Conservation (phyloP, 1,140 invertebrate species). For the Tribolium castaneum region DNA sequence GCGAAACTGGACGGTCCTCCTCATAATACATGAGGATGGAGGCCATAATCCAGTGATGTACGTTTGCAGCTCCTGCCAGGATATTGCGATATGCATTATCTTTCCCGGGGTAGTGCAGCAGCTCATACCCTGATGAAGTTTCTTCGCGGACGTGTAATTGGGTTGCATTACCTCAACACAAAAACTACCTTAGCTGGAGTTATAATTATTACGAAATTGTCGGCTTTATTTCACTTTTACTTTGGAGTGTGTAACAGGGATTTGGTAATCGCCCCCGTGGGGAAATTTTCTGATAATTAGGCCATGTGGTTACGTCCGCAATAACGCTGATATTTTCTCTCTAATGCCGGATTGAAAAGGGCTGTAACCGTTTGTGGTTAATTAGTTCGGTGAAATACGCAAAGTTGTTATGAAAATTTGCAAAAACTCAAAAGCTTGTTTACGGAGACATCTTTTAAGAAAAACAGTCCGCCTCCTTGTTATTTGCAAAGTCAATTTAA, state of each 20-base stretch:
- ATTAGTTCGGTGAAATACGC: too few relatives aligned
- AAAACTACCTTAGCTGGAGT: not conserved
- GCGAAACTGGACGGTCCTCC: not conserved
- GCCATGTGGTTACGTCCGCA: too few relatives aligned
- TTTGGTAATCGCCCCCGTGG: not conserved
- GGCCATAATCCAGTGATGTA: constrained; percentile 19
- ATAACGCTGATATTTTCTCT: not conserved
- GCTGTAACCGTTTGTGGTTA: too few relatives aligned
- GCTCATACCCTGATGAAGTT: constrained; percentile 4
- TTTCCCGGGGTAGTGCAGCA: not conserved
- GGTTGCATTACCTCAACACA: not conserved
- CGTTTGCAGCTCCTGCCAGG: constrained; percentile 16
- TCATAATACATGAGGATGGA: constrained; percentile 26
- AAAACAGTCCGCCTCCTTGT: not conserved
- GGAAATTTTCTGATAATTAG: too few relatives aligned
- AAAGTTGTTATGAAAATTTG: not conserved
- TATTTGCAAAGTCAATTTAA: not conserved
- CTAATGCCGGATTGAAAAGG: not conserved
- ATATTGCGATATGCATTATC: constrained; percentile 22
- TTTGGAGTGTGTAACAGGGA: not conserved
- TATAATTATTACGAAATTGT: not conserved
- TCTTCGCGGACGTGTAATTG: not conserved
- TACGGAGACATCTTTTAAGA: not conserved
- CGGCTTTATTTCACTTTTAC: not conserved
- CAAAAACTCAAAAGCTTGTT: not conserved